Evolutionary conservation across 1,140 invertebrate genomes (phyloP).

Genomic region (Achroia grisella): DNA sequence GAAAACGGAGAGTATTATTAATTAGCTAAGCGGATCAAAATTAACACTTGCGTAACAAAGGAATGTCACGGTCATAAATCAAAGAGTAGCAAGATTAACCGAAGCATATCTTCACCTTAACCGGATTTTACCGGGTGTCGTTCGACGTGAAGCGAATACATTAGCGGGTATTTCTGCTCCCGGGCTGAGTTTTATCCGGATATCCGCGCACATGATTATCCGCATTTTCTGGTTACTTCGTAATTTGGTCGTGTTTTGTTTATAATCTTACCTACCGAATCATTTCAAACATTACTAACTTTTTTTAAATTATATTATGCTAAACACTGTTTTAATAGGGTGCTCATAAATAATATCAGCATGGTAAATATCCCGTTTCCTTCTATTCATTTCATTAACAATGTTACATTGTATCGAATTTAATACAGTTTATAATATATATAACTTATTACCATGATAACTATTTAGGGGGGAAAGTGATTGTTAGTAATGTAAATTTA

Average conservation of each 20-base stretch:
- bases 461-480: too few relatives aligned
- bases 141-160: slow-evolving; percentile 54
- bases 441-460: too few relatives aligned
- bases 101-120: slow-evolving; percentile 52
- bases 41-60: slow-evolving; percentile 20
- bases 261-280: slow-evolving; percentile 9
- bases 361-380: too few relatives aligned
- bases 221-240: slow-evolving; percentile 17
- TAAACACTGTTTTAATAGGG: too few relatives aligned
- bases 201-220: slow-evolving; percentile 33
- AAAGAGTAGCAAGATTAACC: slow-evolving; percentile 51
- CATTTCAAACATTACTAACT: too few relatives aligned
- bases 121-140: slow-evolving; percentile 47
- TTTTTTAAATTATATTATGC: too few relatives aligned
- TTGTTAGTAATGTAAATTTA: too few relatives aligned
- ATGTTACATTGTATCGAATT: too few relatives aligned
- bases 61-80: slow-evolving; percentile 43
- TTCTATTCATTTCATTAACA: too few relatives aligned
- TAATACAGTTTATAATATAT: too few relatives aligned
- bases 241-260: slow-evolving; percentile 21
- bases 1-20: neutral
- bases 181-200: slow-evolving; percentile 26
- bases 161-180: slow-evolving; percentile 30
- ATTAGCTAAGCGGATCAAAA: slow-evolving; percentile 8
- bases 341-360: too few relatives aligned